Percentiles rank a stretch among this genome's conserved stretches.
These are phyloP conservation scores for Bambusicola thoracicus DNA, from an alignment of 2,113 vertebrate genomes.

Conservation along the genomic window DNA sequence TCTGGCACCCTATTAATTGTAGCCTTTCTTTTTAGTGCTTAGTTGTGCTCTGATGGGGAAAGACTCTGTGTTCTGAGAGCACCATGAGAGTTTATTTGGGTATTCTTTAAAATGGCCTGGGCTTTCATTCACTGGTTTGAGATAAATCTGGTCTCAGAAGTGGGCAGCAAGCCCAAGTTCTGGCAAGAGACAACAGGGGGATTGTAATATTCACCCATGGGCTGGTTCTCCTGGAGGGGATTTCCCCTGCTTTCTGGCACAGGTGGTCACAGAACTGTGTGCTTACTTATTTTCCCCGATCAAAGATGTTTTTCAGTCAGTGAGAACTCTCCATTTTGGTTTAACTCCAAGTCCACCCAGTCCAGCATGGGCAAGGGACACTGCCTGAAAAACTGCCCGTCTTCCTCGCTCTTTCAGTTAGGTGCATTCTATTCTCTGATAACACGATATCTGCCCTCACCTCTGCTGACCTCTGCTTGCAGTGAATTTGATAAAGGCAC, in stretches of 20 bases:
- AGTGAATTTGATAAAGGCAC: background rate
- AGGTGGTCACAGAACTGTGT: background rate
- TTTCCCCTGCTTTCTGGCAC: background rate
- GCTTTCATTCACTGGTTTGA: slow-evolving; percentile 38
- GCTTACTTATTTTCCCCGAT: background rate
- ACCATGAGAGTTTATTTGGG: slow-evolving; percentile 48
- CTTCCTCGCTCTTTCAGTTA: fast-evolving
- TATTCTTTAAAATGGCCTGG: background rate
- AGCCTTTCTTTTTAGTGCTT: slow-evolving; percentile 48
- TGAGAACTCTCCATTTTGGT: background rate
- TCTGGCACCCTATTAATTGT: slow-evolving; percentile 71
- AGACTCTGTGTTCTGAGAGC: slow-evolving; percentile 61
- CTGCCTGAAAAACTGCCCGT: background rate
- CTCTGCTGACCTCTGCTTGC: background rate
- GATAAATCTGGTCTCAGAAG: slow-evolving; percentile 9
- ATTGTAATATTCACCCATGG: background rate
- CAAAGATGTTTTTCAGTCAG: background rate
- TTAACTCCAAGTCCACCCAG: background rate
- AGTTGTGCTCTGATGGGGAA: slow-evolving; percentile 47
- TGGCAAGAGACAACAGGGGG: background rate
- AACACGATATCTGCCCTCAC: background rate
- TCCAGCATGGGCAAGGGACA: background rate
- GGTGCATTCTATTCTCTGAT: background rate
- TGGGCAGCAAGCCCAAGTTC: background rate
- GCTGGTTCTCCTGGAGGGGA: background rate